Evolutionary conservation across 2,113 vertebrate species (phyloP), one percentile per base, ranked within the genome.

Genomic region (Centropristis striata): DNA sequence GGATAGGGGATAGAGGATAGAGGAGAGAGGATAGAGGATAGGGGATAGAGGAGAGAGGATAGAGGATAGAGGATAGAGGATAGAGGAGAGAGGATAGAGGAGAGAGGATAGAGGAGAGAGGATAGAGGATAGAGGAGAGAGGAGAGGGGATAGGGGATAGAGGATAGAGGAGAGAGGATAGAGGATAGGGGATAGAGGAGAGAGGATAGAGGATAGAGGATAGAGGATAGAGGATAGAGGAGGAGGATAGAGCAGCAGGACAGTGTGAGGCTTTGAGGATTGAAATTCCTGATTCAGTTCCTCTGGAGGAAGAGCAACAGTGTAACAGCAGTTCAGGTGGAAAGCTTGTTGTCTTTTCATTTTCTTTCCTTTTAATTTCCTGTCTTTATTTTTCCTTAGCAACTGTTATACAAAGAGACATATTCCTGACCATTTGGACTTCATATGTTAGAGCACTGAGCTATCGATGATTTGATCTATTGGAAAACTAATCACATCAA

Each of bases 381-480:
- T 37, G 37, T 58, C 11, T 54, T 59, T 57, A 27, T 42, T 58
- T 54, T 37, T 53, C 51, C 41, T 41, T 5, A 47, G 18, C 11
- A 51, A 14, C n/a, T 27, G 4, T 28, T 4, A 36, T 16, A 41
- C 9, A 53, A 32, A 55, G 14, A 63, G 25, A 42, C 41, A 4
- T 59, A 20, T 50, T 41, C 32, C 18, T 16, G n/a, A 59, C 25
- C 51, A 13, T 41, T 82, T 12, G 42, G 20, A 70, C n/a, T n/a
- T n/a, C n/a, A n/a, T n/a, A n/a, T n/a, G n/a, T n/a, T n/a, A n/a
- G n/a, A n/a, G n/a, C n/a, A n/a, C n/a, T n/a, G n/a, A n/a, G n/a
- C n/a, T n/a, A n/a, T n/a, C n/a, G n/a, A n/a, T n/a, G n/a, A n/a
- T n/a, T n/a, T n/a, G 32, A 32, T 32, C n/a, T 32, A 32, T 32